phyloP scores from a whole-genome alignment of 2,797 vertebrate species.

The Trachurus trachurus region DNA sequence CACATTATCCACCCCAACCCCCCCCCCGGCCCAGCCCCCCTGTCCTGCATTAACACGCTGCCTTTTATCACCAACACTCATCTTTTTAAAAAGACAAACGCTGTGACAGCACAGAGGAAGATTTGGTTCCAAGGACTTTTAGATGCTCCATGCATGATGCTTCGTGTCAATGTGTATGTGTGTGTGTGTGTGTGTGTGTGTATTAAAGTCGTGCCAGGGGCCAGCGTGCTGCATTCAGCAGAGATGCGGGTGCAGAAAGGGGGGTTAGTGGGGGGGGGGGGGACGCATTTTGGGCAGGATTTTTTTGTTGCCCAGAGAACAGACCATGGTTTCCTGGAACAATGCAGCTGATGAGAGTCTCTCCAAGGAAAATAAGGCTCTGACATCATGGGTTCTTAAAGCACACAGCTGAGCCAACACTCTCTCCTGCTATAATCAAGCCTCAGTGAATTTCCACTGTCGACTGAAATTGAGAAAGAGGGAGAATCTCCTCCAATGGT shows the following conservation, averaged over 20 bases:
- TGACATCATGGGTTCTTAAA: constrained; percentile 92
- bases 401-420: constrained; percentile 88
- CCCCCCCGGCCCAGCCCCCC: constrained; percentile 38
- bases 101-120: constrained; percentile 34
- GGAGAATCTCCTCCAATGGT: constrained; percentile 74
- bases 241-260: constrained; percentile 59
- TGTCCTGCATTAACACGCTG: constrained; percentile 62
- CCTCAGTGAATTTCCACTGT: constrained; percentile 91
- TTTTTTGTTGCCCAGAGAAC: constrained; percentile 84
- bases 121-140: constrained; percentile 58
- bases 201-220: constrained; percentile 53
- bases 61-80: constrained; percentile 69
- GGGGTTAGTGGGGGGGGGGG: constrained; percentile 43
- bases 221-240: constrained; percentile 63
- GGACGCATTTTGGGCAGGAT: constrained; percentile 73
- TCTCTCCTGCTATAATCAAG: constrained; percentile 87
- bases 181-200: constrained; percentile 38
- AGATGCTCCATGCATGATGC: constrained; percentile 53
- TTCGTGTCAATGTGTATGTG: constrained; percentile 3
- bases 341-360: constrained; percentile 89
- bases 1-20: constrained; percentile 60
- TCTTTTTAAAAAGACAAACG: constrained; percentile 53
- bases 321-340: constrained; percentile 90
- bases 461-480: constrained; percentile 78
- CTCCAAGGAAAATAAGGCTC: constrained; percentile 91